Evolutionary conservation across 2,797 vertebrate genomes (phyloP).

Genomic region (Hemitrygon akajei): DNA sequence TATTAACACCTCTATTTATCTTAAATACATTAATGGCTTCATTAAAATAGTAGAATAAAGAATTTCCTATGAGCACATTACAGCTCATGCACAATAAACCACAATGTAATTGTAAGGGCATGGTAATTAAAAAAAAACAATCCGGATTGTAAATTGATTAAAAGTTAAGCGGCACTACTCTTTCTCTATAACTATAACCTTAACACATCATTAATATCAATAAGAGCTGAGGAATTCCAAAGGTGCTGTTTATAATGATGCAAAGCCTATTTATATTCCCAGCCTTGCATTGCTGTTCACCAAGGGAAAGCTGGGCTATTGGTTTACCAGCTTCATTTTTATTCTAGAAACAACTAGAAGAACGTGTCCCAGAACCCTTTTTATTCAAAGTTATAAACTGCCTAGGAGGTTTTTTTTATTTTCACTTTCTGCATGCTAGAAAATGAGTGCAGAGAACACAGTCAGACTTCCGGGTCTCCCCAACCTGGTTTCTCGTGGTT

Average conservation of each 20-base stretch:
- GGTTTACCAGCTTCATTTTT: not conserved
- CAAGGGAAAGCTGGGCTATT: not conserved
- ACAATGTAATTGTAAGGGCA: constrained; percentile 28
- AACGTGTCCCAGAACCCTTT: no score
- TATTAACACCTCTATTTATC: constrained; percentile 33
- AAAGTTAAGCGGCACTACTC: constrained; percentile 20
- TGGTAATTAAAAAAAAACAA: constrained; percentile 33
- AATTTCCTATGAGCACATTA: constrained; percentile 10
- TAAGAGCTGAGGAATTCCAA: constrained; percentile 20
- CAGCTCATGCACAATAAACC: constrained; percentile 27
- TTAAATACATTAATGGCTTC: constrained; percentile 8
- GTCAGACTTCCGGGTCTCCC: not conserved
- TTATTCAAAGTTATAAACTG: not conserved
- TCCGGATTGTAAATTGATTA: constrained; percentile 30
- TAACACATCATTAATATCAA: constrained; percentile 34
- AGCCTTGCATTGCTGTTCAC: not conserved
- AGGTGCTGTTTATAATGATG: not conserved
- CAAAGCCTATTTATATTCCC: not conserved
- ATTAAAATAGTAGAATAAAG: constrained; percentile 27
- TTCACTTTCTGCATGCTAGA: not conserved
- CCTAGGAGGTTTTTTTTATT: not conserved
- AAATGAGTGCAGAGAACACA: not conserved
- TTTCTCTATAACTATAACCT: constrained; percentile 17
- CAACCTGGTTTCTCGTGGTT: not conserved
- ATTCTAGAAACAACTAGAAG: not conserved